Evolutionary conservation across 2,113 vertebrate species (phyloP), one percentile per base, ranked within the genome.

Genomic region (Rhadina sibilatrix): DNA sequence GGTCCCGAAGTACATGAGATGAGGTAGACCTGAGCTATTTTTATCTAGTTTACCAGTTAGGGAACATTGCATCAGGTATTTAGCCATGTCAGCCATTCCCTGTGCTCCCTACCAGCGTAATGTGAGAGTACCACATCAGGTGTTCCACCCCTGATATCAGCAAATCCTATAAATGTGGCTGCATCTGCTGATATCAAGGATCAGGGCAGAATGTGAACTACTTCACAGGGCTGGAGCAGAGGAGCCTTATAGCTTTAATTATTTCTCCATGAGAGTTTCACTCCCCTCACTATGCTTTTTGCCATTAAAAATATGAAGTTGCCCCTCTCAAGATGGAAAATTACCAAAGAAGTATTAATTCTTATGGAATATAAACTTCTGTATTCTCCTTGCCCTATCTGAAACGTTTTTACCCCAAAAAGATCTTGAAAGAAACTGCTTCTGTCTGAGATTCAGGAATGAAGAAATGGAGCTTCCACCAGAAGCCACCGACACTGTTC

Each of bases 41-140:
- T 97, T 95, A 93, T 82, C 91, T 64, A 25, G 85, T 89, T 87
- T 63, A 89, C 87, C 85, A 78, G 42, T 89, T 91, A 80, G 89
- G 86, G 93, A 95, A 56, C 88, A 95, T 95, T 96, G 91, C 88
- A 83, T 97, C 92, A 96, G 93, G 94, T 71, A 71, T 83, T 91
- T 40, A 94, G 83, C 85, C 96, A 92, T 97, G 95, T 95, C 93
- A 96, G 78, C 91, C 93, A 93, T 97, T 90, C 94, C 89, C 71
- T 90, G 74, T 83, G 86, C 84, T 90, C 88, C 50, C 75, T 23
- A 92, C 38, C 90, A 87, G 76, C 10, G 96, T 93, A 97, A 97
- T 83, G 74, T 79, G 95, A 97, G 97, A 97, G 93, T 42, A 31
- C 12, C 90, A 66, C 93, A 94, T 93, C 95, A 97, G 88, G 83